Percentiles rank a stretch among this genome's conserved stretches.
These are phyloP conservation scores for Taenioides sp. DNA, from an alignment of 2,797 vertebrate species.

Conservation along the genomic window DNA sequence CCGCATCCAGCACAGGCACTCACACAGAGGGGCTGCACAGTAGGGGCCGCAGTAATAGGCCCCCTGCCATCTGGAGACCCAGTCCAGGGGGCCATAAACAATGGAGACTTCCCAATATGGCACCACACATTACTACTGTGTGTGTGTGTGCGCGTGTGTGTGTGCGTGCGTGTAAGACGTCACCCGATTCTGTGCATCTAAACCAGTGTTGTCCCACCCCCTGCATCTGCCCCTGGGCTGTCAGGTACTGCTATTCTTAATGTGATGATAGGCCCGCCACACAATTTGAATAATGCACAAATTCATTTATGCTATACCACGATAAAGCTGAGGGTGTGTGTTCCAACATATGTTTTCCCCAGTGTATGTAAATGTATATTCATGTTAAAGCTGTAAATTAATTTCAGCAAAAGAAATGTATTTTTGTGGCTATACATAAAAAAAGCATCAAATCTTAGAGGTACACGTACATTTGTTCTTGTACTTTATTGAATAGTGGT, in stretches of 20 bases:
- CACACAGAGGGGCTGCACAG: conserved; percentile 66
- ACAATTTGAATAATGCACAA: conserved; percentile 58
- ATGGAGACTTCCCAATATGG: conserved; percentile 67
- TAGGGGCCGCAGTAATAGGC: conserved; percentile 72
- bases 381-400: conserved; percentile 14
- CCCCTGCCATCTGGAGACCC: conserved; percentile 76
- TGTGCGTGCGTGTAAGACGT: conserved; percentile 43
- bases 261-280: conserved; percentile 25
- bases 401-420: not conserved
- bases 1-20: conserved; percentile 24
- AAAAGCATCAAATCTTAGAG: not conserved
- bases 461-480: too few species aligned
- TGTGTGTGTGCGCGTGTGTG: conserved; percentile 27
- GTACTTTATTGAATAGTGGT: conserved; percentile 26
- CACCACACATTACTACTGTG: conserved; percentile 47
- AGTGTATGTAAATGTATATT: conserved; percentile 16
- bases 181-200: conserved; percentile 52
- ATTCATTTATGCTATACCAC: conserved; percentile 32
- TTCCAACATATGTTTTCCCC: conserved; percentile 15
- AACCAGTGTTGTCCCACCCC: conserved; percentile 71
- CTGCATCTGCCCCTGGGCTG: conserved; percentile 63
- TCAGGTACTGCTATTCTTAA: conserved; percentile 44
- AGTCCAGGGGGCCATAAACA: conserved; percentile 72
- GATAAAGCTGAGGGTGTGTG: conserved; percentile 18
- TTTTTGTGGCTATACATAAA: conserved; percentile 8